Evolutionary conservation across 2,888 invertebrate genomes (phyloP).

Genomic region (Ormyrus labotus): DNA sequence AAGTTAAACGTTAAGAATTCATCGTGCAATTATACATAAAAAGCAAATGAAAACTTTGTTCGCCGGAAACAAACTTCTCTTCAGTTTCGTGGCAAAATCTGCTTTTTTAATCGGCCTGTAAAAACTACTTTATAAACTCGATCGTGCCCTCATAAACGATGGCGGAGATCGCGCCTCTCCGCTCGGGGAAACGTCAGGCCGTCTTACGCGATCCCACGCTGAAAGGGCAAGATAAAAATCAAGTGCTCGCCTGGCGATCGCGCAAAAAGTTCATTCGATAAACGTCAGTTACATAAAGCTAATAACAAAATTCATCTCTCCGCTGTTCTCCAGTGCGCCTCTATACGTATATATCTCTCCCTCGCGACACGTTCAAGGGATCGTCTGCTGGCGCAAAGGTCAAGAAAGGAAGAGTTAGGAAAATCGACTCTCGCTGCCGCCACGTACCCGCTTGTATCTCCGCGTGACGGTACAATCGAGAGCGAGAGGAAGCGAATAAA

Average conservation of each 20-base stretch:
- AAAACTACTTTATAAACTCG: slow-evolving; percentile 52
- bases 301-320: slow-evolving; percentile 38
- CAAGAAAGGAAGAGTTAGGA: slow-evolving; percentile 28
- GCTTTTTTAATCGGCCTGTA: slow-evolving; percentile 48
- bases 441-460: slow-evolving; percentile 13
- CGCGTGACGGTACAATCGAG: slow-evolving; percentile 26
- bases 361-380: background rate
- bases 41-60: background rate
- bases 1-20: background rate
- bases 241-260: slow-evolving; percentile 5
- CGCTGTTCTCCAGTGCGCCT: background rate
- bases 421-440: slow-evolving; percentile 27
- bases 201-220: too few relatives aligned
- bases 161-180: background rate
- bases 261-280: slow-evolving; percentile 41
- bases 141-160: slow-evolving; percentile 49
- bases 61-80: slow-evolving; percentile 31
- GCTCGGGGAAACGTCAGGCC: too few relatives aligned
- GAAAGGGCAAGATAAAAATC: background rate
- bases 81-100: slow-evolving; percentile 42
- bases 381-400: background rate
- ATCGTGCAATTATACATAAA: too few relatives aligned
- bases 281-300: slow-evolving; percentile 38
- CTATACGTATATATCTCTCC: background rate
- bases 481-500: background rate